These are phyloP conservation scores for Rhopalosiphum nymphaeae DNA, from an alignment of 2,888 invertebrate species.

Conservation along the genomic window DNA sequence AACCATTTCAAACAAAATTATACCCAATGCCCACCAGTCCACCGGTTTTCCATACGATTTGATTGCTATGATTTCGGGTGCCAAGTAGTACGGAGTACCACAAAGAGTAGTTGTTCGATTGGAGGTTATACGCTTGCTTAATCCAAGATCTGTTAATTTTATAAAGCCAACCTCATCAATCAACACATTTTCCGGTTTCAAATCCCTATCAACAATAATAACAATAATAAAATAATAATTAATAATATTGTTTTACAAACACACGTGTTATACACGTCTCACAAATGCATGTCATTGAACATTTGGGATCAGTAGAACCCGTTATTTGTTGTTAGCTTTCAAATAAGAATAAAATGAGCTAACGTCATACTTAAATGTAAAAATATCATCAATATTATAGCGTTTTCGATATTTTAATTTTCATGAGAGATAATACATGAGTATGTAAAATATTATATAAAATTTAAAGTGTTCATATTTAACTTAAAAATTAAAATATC, in stretches of 20 bases:
- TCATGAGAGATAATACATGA: not conserved
- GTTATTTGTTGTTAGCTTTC: not conserved
- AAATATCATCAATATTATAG: not conserved
- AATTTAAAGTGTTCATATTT: too few relatives aligned
- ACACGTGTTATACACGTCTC: not conserved
- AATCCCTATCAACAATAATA: conserved; percentile 74
- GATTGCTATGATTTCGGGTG: conserved; percentile 80
- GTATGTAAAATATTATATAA: not conserved
- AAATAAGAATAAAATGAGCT: not conserved
- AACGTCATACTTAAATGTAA: accelerated
- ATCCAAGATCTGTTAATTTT: conserved; percentile 94
- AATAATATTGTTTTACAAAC: too few relatives aligned
- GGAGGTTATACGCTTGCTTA: conserved; percentile 81
- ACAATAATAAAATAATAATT: not conserved
- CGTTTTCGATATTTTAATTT: not conserved
- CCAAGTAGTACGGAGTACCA: conserved; percentile 76
- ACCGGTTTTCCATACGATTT: conserved; percentile 94
- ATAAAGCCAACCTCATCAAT: conserved; percentile 84
- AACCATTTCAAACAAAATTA: conserved; percentile 89
- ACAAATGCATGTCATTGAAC: not conserved
- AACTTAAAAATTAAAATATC: too few relatives aligned
- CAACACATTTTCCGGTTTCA: conserved; percentile 93
- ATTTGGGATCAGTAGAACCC: not conserved
- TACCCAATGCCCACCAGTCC: conserved; percentile 97
- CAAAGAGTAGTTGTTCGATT: conserved; percentile 74